phyloP scores from a whole-genome alignment of 2,888 invertebrate species.

The Andrena minutula region DNA sequence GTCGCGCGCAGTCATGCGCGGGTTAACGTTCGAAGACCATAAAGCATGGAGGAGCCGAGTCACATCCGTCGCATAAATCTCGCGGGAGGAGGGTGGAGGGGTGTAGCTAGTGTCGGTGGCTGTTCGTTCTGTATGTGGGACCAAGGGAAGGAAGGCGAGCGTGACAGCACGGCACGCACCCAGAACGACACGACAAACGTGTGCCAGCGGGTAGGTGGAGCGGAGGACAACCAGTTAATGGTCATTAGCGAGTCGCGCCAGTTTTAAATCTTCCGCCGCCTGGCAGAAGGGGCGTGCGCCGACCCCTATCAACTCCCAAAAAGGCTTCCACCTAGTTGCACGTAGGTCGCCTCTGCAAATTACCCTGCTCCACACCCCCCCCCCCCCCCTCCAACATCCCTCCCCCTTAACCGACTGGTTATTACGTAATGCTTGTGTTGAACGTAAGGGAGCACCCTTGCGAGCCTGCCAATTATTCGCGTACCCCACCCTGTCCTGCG shows the following conservation, averaged over 20 bases:
- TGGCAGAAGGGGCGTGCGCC: slow-evolving; percentile 65
- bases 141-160: slow-evolving; percentile 57
- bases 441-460: slow-evolving; percentile 63
- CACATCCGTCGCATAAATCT: slow-evolving; percentile 84
- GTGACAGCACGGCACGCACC: slow-evolving; percentile 68
- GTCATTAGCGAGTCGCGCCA: slow-evolving; percentile 80
- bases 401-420: slow-evolving; percentile 63
- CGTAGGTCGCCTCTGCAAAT: slow-evolving; percentile 68
- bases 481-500: slow-evolving; percentile 47
- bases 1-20: slow-evolving; percentile 49
- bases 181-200: slow-evolving; percentile 70
- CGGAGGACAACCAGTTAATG: slow-evolving; percentile 80
- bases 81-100: slow-evolving; percentile 68
- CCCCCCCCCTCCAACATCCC: slow-evolving; percentile 54
- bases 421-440: slow-evolving; percentile 70
- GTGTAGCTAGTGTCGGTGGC: slow-evolving; percentile 44
- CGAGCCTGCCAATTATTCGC: slow-evolving; percentile 68
- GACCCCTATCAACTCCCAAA: slow-evolving; percentile 72
- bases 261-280: slow-evolving; percentile 80
- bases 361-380: slow-evolving; percentile 63
- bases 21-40: slow-evolving; percentile 79
- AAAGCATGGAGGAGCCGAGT: slow-evolving; percentile 80
- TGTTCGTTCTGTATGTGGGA: slow-evolving; percentile 60
- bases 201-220: slow-evolving; percentile 69
- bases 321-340: slow-evolving; percentile 70